A percentile compares a stretch with the other conserved stretches of the same genome.
These are phyloP conservation scores for Oreochromis tanganicae DNA, from an alignment of 2,113 vertebrate species.

Conservation along the genomic window DNA sequence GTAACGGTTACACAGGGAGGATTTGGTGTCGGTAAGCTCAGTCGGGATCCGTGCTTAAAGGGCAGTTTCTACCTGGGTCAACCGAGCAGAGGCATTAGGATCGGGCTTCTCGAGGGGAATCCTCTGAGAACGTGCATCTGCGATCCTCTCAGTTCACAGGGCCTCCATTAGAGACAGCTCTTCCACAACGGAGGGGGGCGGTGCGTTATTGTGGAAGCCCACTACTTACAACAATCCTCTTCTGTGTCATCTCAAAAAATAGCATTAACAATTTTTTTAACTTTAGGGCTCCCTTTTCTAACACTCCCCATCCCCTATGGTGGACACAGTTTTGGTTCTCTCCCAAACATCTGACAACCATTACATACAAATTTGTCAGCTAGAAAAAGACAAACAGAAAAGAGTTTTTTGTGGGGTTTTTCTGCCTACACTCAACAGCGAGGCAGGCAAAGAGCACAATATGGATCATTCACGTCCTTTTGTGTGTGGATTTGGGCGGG, in stretches of 20 bases:
- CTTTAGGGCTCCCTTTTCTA: conserved; percentile 42
- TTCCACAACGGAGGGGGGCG: conserved; percentile 22
- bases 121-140: conserved; percentile 39
- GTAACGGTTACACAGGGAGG: conserved; percentile 38
- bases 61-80: conserved; percentile 48
- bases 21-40: conserved; percentile 51
- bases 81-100: conserved; percentile 42
- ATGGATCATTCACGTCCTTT: conserved; percentile 59
- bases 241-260: conserved; percentile 59
- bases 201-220: conserved; percentile 37
- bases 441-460: conserved; percentile 63
- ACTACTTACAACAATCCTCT: conserved; percentile 46
- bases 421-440: conserved; percentile 44
- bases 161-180: conserved; percentile 26
- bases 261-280: conserved; percentile 19
- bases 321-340: conserved; percentile 40
- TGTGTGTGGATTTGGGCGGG: not conserved
- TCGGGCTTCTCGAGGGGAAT: conserved; percentile 32
- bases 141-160: conserved; percentile 41
- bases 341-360: conserved; percentile 46
- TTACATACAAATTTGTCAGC: conserved; percentile 61
- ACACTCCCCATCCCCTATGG: not conserved
- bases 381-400: conserved; percentile 56
- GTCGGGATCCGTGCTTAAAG: conserved; percentile 55
- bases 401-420: conserved; percentile 7